phyloP scores from a whole-genome alignment of 2,797 vertebrate genomes.

The Sternotherus odoratus region DNA sequence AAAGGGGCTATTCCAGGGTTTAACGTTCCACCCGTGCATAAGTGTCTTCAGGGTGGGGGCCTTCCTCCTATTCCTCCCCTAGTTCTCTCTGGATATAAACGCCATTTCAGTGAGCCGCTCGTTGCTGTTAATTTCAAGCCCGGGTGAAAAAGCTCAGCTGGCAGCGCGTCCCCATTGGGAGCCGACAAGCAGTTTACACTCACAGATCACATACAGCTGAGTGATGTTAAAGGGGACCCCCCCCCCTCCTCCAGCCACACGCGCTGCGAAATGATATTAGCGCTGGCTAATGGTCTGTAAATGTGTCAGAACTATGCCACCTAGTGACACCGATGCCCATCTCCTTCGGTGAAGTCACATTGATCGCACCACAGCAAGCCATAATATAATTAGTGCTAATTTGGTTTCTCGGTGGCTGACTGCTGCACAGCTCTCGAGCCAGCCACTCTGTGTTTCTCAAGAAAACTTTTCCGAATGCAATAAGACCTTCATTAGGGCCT shows the following conservation, averaged over 20 bases:
- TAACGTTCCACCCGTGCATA: not conserved
- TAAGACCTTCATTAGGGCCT: constrained; percentile 23
- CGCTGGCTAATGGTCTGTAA: constrained; percentile 82
- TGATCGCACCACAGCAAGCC: constrained; percentile 78
- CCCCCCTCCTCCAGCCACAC: constrained; percentile 60
- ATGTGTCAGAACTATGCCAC: constrained; percentile 86
- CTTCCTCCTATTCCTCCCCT: not conserved
- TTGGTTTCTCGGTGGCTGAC: constrained; percentile 75
- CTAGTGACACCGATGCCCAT: constrained; percentile 80
- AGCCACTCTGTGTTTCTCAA: constrained; percentile 29
- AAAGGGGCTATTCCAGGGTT: not conserved
- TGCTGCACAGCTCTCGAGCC: constrained; percentile 42
- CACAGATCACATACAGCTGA: constrained; percentile 71
- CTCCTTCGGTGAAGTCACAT: constrained; percentile 78
- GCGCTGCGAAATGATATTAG: constrained; percentile 78
- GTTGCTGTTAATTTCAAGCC: constrained; percentile 69
- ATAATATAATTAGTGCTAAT: constrained; percentile 82
- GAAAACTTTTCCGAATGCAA: not conserved
- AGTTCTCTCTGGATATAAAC: not conserved
- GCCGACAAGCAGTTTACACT: constrained; percentile 53
- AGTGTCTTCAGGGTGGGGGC: not conserved
- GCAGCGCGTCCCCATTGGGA: constrained; percentile 49
- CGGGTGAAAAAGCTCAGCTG: constrained; percentile 68
- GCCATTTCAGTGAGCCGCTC: not conserved
- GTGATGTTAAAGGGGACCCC: constrained; percentile 47